Base-by-base conservation (phyloP, 1,140 invertebrate species). In the Orchesella cincta region DNA sequence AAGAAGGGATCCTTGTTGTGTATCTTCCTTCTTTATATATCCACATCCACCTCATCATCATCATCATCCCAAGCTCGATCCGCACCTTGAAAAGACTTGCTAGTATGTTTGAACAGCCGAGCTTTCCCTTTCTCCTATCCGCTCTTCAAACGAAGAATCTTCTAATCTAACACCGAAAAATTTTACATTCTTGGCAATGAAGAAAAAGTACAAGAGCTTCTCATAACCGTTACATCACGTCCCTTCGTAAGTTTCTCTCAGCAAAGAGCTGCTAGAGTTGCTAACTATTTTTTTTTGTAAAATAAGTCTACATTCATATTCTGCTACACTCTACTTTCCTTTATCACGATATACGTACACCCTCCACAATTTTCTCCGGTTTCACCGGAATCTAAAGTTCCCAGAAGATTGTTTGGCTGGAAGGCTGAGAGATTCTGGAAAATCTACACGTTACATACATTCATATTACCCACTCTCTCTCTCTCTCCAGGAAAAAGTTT, bases 381-480 rank as follows among this genome's bases (percentile, higher is more conserved):
- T 46, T 46, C 39, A 46, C 39, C 39, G 39, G 39, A 46, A 46
- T 46, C 39, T 12, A 57, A 57, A 3, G 52, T 57, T 57, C 52
- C 52, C 52, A 57, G 52, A 57, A 57, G 52, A 57, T 57, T 57
- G 52, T 57, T 57, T 57, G 52, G 52, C 52, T 57, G 52, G 52
- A 57, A 57, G 52, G 3, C 3, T n/a, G 23, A n/a, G 39, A 46
- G 5, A 8, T 18, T 46, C 39, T 46, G 39, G 39, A 18, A 46
- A 46, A 46, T 46, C 5, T 46, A 46, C 39, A 46, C 18, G n/a
- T n/a, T n/a, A n/a, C n/a, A n/a, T n/a, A 46, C 5, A 8, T 8
- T 46, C 39, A 46, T 46, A 5, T 18, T 46, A 8, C 39, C 39
- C 18, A 46, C 39, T 46, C n/a, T n/a, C n/a, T n/a, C n/a, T n/a